Evolutionary conservation across 2,888 invertebrate species (phyloP), one percentile per base, ranked within the genome.

Genomic region (Sinotaia quadrata): DNA sequence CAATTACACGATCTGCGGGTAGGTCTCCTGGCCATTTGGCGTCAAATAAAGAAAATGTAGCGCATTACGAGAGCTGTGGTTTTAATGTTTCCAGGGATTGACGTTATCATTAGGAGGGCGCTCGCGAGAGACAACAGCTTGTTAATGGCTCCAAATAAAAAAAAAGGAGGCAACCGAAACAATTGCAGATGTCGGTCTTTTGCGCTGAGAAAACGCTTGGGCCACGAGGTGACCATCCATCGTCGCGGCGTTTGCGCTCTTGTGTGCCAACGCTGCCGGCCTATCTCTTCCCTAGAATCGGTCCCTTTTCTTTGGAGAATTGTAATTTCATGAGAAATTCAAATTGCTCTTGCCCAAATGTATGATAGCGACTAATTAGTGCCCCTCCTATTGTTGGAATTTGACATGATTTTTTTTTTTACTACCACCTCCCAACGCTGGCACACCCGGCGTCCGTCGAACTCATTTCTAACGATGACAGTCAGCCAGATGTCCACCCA

Each of bases 321-420:
- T 54, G 56, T 37, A 63, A 63, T 63, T 65, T 36, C 56, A 41
- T 65, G 44, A 52, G 37, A 21, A 56, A 65, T 65, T 54, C 21
- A 54, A 54, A 65, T 65, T 41, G 65, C 65, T 37, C 65, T 65
- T 56, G 54, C 56, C 44, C 37, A 60, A 56, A 33, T 54, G 41
- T 21, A 51, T 27, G 27, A 44, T 41, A 44, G 52, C 37, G 52
- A 61, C 65, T 65, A 65, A 65, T 65, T 65, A 56, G 44, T 37
- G 41, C 47, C 37, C 63, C 51, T 27, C 54, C 54, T 63, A 63
- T 63, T 63, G 63, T n/a, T n/a, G n/a, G n/a, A n/a, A n/a, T n/a
- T n/a, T n/a, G n/a, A n/a, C n/a, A n/a, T n/a, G n/a, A n/a, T n/a
- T n/a, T n/a, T n/a, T n/a, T n/a, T n/a, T n/a, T n/a, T n/a, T n/a